Evolutionary conservation across 2,113 vertebrate species (phyloP), one percentile per base, ranked within the genome.

Genomic region (Leptocoma aspasia): DNA sequence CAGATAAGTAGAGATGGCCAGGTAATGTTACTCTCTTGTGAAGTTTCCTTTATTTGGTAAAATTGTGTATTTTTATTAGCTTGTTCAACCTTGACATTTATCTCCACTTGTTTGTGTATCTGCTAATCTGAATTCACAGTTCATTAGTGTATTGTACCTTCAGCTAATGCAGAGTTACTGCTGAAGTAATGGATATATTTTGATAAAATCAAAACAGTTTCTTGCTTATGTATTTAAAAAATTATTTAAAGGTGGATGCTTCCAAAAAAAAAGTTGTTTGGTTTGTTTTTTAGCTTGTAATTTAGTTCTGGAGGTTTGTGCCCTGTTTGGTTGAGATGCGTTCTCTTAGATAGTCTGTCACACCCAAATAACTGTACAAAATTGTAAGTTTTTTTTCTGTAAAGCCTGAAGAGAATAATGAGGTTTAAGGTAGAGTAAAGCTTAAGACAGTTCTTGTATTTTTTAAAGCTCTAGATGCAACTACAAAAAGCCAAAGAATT

Each of bases 1-100:
- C 99, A 99, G 91, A 98, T 99, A 96, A 99, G 99, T 98, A 97
- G 99, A 92, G 99, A 99, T 80, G 99, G 99, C 66, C 99, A 99
- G 98, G 99, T 99, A 97, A 41, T 15, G 15, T 73, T 69, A 28
- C 4, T 86, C 6, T 54, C 22, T 64, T 68, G 6, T 53, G 5
- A 57, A 90, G 24, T 81, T 8, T 3, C 50, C 39, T 90, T 63
- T 56, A 47, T 20, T 44, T 30, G 10, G 7, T 41, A 42, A 27
- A 61, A 30, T 14, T 11, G 7, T 35, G 3, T 75, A 6, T 54
- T 54, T 30, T 33, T 66, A 31, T 66, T 79, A 66, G 3, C 11
- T 81, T 65, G 2, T 30, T 69, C 70, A 57, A 20, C 10, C 41
- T 76, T 90, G 24, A 61, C 4, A 2, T 54, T 56, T 47, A 7